Evolutionary conservation across 2,113 vertebrate genomes (phyloP).

Genomic region (Hippocampus abdominalis): DNA sequence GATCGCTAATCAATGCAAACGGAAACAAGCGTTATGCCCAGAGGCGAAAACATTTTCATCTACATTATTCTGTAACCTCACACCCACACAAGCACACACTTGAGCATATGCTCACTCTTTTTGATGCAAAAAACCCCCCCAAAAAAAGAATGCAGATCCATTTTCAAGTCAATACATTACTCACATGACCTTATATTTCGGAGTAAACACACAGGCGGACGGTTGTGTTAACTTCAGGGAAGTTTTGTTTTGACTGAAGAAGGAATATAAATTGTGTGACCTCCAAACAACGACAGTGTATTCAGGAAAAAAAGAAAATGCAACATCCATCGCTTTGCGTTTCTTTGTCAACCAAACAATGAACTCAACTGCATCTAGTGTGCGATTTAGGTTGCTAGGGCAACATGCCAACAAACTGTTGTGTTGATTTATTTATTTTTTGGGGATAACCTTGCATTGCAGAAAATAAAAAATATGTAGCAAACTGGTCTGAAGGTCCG

Average conservation of each 20-base stretch:
- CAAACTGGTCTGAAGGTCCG: too few relatives aligned
- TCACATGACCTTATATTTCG: conserved; percentile 21
- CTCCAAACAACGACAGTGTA: neutral
- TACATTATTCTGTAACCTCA: conserved; percentile 34
- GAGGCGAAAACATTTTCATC: conserved; percentile 42
- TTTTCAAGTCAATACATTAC: conserved; percentile 28
- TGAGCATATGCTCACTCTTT: conserved; percentile 7
- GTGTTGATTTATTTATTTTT: too few relatives aligned
- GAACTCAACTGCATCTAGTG: neutral
- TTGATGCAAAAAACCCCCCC: neutral
- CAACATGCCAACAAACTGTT: too few relatives aligned
- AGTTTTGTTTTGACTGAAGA: neutral
- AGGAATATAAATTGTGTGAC: neutral
- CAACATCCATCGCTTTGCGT: neutral
- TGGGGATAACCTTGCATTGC: too few relatives aligned
- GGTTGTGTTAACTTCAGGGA: neutral
- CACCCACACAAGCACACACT: conserved; percentile 1
- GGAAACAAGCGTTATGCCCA: conserved; percentile 20
- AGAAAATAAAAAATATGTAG: too few relatives aligned
- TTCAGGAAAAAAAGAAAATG: neutral
- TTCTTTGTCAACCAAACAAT: neutral
- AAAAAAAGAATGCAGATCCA: conserved; percentile 16
- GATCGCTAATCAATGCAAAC: conserved; percentile 45
- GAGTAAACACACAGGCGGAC: neutral
- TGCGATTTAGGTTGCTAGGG: too few relatives aligned